phyloP scores from a whole-genome alignment of 2,888 invertebrate genomes.

The Sicus ferrugineus region DNA sequence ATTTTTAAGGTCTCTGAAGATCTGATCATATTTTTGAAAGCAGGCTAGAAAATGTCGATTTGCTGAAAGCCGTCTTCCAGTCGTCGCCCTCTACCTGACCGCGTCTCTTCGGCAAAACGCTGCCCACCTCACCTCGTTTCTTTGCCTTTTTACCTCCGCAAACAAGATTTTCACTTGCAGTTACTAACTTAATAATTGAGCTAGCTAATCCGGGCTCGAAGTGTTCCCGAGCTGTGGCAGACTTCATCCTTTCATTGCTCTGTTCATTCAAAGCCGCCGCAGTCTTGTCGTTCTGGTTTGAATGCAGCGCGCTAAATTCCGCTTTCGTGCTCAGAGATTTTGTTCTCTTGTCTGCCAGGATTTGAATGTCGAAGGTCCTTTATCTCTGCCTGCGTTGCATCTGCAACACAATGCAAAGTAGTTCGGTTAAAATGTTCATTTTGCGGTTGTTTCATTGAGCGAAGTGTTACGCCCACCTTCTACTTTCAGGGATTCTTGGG shows the following conservation, averaged over 20 bases:
- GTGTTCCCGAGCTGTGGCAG: not conserved
- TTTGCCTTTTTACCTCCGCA: slow-evolving; percentile 23
- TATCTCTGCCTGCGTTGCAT: not conserved
- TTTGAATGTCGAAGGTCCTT: not conserved
- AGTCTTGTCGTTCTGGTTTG: not conserved
- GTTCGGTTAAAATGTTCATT: slow-evolving; percentile 5
- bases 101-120: not conserved
- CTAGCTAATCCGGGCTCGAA: slow-evolving; percentile 8
- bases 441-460: slow-evolving; percentile 7
- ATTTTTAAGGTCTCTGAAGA: too few relatives aligned
- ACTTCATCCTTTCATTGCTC: slow-evolving; percentile 20
- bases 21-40: too few relatives aligned
- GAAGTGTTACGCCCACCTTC: not conserved
- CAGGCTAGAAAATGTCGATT: too few relatives aligned
- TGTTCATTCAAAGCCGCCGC: not conserved
- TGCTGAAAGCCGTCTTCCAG: too few relatives aligned
- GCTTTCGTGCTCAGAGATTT: too few relatives aligned
- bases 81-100: not conserved
- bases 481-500: too few relatives aligned
- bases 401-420: not conserved
- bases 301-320: not conserved
- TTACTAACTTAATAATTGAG: slow-evolving; percentile 27
- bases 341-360: not conserved
- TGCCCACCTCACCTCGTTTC: not conserved
- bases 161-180: slow-evolving; percentile 20